phyloP scores from a whole-genome alignment of 2,797 vertebrate species.

The Myripristis murdjan region DNA sequence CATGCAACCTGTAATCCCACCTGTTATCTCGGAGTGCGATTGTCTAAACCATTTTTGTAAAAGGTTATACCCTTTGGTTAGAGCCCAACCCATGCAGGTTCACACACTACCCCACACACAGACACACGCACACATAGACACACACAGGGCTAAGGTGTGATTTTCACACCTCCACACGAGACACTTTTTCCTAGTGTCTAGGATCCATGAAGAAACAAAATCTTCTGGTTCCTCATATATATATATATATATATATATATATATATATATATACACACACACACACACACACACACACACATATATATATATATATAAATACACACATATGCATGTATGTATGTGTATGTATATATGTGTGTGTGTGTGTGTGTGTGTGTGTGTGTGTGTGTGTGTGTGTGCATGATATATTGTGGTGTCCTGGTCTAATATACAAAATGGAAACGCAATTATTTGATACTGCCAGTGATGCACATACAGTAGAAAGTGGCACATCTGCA shows the following conservation, averaged over 20 bases:
- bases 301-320: slow-evolving; percentile 29
- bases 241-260: slow-evolving; percentile 24
- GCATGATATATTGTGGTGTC: slow-evolving; percentile 30
- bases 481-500: slow-evolving; percentile 74
- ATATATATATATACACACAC: slow-evolving; percentile 10
- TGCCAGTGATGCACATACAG: slow-evolving; percentile 63
- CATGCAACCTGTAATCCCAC: slow-evolving; percentile 15
- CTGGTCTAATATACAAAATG: slow-evolving; percentile 43
- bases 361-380: slow-evolving; percentile 17
- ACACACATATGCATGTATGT: slow-evolving; percentile 5
- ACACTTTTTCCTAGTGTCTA: slow-evolving; percentile 63
- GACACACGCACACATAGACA: slow-evolving; percentile 23
- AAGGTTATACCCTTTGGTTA: slow-evolving; percentile 74
- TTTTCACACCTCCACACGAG: too few species aligned
- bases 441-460: slow-evolving; percentile 75
- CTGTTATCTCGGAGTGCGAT: slow-evolving; percentile 50
- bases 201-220: slow-evolving; percentile 27
- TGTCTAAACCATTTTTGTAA: slow-evolving; percentile 49
- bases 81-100: slow-evolving; percentile 50
- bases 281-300: too few species aligned
- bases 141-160: slow-evolving; percentile 66
- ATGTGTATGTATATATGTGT: slow-evolving; percentile 9
- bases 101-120: slow-evolving; percentile 48
- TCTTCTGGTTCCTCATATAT: neutral
- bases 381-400: slow-evolving; percentile 30